These are phyloP conservation scores for Myodes glareolus DNA, from an alignment of 2,113 vertebrate genomes.

Conservation along the genomic window DNA sequence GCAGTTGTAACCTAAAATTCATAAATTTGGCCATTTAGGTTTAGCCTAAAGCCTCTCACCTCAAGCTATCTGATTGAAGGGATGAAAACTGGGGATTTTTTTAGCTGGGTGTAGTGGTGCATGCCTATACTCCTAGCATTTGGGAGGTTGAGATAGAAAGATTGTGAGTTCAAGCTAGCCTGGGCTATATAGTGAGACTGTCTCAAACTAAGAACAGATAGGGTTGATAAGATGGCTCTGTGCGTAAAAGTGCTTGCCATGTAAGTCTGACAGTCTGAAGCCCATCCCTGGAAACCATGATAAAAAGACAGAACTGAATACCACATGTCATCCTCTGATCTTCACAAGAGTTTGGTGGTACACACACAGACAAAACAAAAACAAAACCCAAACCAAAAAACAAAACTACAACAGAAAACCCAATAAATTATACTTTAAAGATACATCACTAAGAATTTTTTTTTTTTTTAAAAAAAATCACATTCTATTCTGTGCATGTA, in stretches of 20 bases:
- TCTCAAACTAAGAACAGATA: not conserved
- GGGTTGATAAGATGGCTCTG: not conserved
- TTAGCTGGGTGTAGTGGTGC: not conserved
- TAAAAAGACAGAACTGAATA: not conserved
- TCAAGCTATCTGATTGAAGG: slow-evolving; percentile 2
- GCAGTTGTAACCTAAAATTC: slow-evolving; percentile 11
- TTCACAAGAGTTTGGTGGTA: not conserved
- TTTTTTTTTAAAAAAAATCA: not conserved
- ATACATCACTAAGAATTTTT: not conserved
- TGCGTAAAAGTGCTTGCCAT: not conserved
- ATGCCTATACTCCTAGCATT: not conserved
- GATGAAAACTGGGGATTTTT: not conserved
- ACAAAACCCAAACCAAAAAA: not conserved
- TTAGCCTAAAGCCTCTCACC: not conserved
- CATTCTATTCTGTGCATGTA: too few species aligned
- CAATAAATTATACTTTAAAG: not conserved
- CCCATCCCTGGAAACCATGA: too few species aligned
- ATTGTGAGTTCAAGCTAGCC: not conserved
- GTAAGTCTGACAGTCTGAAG: not conserved
- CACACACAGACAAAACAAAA: not conserved
- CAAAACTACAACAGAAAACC: too few species aligned
- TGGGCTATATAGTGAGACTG: not conserved
- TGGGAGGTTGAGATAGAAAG: not conserved
- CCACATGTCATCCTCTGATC: not conserved
- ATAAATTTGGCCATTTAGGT: not conserved